These are phyloP conservation scores for Lasioglossum lativentre DNA, from an alignment of 2,888 invertebrate species.

Conservation along the genomic window DNA sequence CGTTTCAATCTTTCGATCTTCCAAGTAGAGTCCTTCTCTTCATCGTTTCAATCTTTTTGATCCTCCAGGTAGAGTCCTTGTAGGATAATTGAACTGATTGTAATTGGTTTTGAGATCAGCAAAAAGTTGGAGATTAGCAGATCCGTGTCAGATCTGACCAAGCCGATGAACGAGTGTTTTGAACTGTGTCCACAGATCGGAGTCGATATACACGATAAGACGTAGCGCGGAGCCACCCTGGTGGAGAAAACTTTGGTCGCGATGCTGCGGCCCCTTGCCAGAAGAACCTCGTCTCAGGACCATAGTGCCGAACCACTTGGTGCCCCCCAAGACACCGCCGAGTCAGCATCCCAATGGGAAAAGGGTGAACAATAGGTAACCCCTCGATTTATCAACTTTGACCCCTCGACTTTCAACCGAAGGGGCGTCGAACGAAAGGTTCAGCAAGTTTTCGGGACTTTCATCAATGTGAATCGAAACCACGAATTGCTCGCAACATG, in stretches of 20 bases:
- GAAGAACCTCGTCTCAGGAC: conserved; percentile 90
- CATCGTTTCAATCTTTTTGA: not conserved
- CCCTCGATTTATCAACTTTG: not conserved
- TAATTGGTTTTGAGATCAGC: not conserved
- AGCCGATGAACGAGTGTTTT: not conserved
- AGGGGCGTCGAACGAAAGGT: not conserved
- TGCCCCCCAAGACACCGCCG: conserved; percentile 92
- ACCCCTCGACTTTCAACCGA: not conserved
- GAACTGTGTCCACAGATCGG: conserved; percentile 85
- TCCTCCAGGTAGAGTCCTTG: conserved; percentile 87
- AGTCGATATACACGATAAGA: conserved; percentile 95
- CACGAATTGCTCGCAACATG: not conserved
- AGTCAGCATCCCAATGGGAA: conserved; percentile 94
- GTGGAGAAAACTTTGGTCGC: conserved; percentile 88
- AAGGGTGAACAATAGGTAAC: conserved; percentile 89
- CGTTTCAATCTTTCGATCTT: conserved; percentile 82
- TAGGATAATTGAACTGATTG: not conserved
- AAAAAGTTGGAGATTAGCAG: not conserved
- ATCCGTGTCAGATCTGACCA: not conserved
- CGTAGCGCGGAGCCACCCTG: conserved; percentile 90
- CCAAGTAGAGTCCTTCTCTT: conserved; percentile 85
- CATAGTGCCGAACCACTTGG: conserved; percentile 94
- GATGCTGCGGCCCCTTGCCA: conserved; percentile 85
- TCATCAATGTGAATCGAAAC: too few relatives aligned
- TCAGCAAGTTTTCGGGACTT: not conserved